Evolutionary conservation across 92 coral and sea anemone species (phyloP), one percentile per base, ranked within the genome.

Genomic region (Diadumene lineata): DNA sequence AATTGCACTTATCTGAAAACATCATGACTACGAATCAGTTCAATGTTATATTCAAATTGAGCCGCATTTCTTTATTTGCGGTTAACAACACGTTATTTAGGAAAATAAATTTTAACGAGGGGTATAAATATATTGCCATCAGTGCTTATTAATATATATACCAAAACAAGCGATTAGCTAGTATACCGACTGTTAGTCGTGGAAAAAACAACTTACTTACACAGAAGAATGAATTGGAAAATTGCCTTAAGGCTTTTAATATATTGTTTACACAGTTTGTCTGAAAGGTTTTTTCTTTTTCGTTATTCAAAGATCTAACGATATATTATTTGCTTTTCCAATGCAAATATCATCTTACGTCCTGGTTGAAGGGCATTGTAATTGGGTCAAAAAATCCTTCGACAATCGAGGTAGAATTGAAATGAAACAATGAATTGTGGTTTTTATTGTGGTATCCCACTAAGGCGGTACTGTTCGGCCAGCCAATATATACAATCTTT

Each of bases 191-290:
- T 58, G 22, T 58, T 19, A 13, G 25, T n/a, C n/a, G 19, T 29
- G 46, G 27, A 2, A 27, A 48, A 27, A 34, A 34, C 58, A 46
- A 69, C 11, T 43, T 27, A 69, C 56, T 69, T 19, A 17, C 24
- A 27, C 55, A 48, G 64, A 75, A n/a, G n/a, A 51, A 76, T 76
- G 24, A 8, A 76, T 53, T 61, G 25, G 22, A 23, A 76, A 66
- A 76, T 64, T 63, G 63, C 73, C 81, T 55, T 7, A 1, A 65
- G 73, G 73, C 38, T 29, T 50, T 76, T 62, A 1, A 55, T 25
- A 60, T 60, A 53, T 78, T 78, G 82, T 78, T 78, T 64, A 78
- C 82, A 67, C 69, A 78, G 58, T 78, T 78, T 62, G 66, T 67
- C 77, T 72, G 67, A 72, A 78, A 78, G 64, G 75, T 55, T 67